Conservation (phyloP, 2,888 invertebrate genomes). For the Napeogenes inachia region DNA sequence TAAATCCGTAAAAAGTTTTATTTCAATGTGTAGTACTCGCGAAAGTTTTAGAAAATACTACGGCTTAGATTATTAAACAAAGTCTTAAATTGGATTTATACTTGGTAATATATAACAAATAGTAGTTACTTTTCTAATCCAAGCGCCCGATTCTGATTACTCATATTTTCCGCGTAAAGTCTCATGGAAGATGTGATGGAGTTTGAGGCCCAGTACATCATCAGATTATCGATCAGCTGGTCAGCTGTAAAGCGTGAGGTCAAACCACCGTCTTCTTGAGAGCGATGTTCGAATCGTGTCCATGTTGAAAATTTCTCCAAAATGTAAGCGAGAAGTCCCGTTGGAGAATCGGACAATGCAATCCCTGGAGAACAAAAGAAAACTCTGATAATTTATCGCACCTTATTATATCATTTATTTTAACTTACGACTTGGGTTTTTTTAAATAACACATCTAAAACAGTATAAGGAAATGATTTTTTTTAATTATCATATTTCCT, state of each 20-base stretch:
- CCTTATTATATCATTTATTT: too few relatives aligned
- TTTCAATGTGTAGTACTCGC: too few relatives aligned
- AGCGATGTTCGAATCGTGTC: slow-evolving; percentile 73
- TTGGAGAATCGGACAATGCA: slow-evolving; percentile 83
- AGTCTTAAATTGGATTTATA: not conserved
- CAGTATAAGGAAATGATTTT: too few relatives aligned
- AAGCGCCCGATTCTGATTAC: slow-evolving; percentile 13
- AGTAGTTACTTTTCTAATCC: slow-evolving; percentile 11
- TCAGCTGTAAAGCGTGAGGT: slow-evolving; percentile 80
- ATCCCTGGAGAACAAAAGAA: slow-evolving; percentile 40
- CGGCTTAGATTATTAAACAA: too few relatives aligned
- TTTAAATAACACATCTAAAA: too few relatives aligned
- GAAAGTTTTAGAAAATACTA: too few relatives aligned
- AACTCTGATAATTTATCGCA: too few relatives aligned
- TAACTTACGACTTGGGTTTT: too few relatives aligned
- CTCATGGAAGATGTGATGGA: slow-evolving; percentile 86
- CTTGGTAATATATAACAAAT: not conserved
- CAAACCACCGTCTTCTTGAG: slow-evolving; percentile 82
- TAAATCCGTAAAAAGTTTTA: too few relatives aligned
- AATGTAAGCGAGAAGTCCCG: slow-evolving; percentile 88
- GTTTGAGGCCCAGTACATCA: slow-evolving; percentile 86
- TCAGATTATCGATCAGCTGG: slow-evolving; percentile 86
- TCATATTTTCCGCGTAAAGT: slow-evolving; percentile 81
- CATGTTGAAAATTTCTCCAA: slow-evolving; percentile 90
- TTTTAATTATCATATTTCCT: too few relatives aligned